Conservation (phyloP, 2,888 invertebrate species). For the Tolmerus cingulatus region DNA sequence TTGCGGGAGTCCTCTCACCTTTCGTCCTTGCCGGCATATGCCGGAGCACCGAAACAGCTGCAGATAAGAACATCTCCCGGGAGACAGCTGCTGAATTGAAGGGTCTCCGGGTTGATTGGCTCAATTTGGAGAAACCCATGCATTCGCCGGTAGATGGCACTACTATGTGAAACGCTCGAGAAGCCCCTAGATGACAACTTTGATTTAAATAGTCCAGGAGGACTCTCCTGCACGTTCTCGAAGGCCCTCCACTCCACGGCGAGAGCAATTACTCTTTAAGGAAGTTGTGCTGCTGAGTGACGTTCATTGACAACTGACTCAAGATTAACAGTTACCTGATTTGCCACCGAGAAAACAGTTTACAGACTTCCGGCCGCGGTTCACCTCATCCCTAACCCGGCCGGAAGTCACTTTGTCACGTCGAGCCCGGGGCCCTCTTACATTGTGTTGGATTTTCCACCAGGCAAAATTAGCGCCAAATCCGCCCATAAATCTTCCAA, state of each 20-base stretch:
- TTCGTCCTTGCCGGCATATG: constrained; percentile 14
- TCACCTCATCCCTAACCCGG: not conserved
- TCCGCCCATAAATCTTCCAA: constrained; percentile 37
- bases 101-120: constrained; percentile 34
- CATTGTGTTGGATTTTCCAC: not conserved
- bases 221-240: not conserved
- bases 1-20: constrained; percentile 19
- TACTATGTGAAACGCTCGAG: not conserved
- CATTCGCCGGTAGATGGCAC: constrained; percentile 10
- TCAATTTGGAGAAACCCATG: constrained; percentile 38
- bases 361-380: not conserved
- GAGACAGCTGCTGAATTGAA: constrained; percentile 26
- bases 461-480: constrained; percentile 27
- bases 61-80: constrained; percentile 28
- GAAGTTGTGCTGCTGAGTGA: constrained; percentile 4
- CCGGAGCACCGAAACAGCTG: constrained; percentile 2
- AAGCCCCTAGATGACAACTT: constrained; percentile 20
- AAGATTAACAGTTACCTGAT: constrained; percentile 21
- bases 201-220: constrained; percentile 9
- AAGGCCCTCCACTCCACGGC: not conserved
- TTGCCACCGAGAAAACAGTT: not conserved
- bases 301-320: constrained; percentile 15
- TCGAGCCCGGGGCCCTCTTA: not conserved
- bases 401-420: not conserved
- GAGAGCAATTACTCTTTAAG: constrained; percentile 16